Evolutionary conservation across 2,797 vertebrate species (phyloP).

Genomic region (Erpetoichthys calabaricus): DNA sequence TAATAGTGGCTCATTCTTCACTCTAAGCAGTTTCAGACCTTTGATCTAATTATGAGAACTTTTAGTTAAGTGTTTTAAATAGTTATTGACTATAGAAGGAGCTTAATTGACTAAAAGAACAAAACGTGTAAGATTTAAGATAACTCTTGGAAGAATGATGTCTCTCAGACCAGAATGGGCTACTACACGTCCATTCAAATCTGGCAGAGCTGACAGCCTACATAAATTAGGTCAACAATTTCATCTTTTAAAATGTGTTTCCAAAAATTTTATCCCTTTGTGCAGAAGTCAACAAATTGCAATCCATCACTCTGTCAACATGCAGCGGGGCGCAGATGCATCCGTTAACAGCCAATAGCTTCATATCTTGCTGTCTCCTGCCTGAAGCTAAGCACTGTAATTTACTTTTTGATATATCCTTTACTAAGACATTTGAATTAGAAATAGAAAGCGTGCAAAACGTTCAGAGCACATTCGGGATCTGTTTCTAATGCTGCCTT

Average conservation of each 20-base stretch:
- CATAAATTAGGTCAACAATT: constrained; percentile 3
- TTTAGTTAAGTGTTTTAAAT: too few species aligned
- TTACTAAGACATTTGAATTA: neutral
- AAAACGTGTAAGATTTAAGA: too few species aligned
- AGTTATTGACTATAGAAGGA: too few species aligned
- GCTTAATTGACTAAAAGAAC: too few species aligned
- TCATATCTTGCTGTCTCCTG: constrained; percentile 6
- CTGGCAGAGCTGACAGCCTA: neutral
- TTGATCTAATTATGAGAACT: too few species aligned
- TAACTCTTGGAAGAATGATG: too few species aligned
- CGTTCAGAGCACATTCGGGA: too few species aligned
- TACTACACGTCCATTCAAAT: neutral
- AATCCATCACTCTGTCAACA: constrained; percentile 6
- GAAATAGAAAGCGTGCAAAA: too few species aligned
- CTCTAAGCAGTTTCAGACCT: too few species aligned
- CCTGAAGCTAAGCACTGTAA: constrained; percentile 5
- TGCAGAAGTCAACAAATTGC: constrained; percentile 4
- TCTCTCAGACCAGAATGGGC: too few species aligned
- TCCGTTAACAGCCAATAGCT: constrained; percentile 5
- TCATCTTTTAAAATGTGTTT: constrained; percentile 5
- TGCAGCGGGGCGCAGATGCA: constrained; percentile 2
- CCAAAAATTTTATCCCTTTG: constrained; percentile 6
- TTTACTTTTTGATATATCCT: constrained; percentile 5
- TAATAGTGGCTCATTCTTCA: too few species aligned
- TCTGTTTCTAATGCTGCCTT: too few species aligned